A percentile compares a stretch with the other conserved stretches of the same genome.
Conservation (phyloP, 2,113 vertebrate genomes). For the sheep (Ovis aries) region DNA sequence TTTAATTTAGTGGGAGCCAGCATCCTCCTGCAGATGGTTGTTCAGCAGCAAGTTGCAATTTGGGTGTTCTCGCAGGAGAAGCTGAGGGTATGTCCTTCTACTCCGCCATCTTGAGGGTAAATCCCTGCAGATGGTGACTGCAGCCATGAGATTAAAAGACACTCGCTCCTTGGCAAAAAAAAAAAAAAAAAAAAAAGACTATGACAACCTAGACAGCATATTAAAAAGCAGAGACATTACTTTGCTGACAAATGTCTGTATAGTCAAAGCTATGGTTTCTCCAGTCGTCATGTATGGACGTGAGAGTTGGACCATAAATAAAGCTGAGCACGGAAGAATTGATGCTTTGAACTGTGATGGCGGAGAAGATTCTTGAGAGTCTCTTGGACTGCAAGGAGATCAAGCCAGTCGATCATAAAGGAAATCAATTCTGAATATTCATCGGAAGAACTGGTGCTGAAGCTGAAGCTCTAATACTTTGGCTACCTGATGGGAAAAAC, state of each 20-base stretch:
- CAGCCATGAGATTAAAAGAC: background rate
- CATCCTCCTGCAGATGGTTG: background rate
- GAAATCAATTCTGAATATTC: background rate
- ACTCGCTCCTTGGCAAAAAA: fast-evolving
- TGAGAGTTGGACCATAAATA: background rate
- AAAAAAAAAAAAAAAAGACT: background rate
- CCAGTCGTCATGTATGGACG: background rate
- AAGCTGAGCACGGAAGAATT: background rate
- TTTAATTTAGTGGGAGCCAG: fast-evolving
- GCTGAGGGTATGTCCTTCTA: fast-evolving
- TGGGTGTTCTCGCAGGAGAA: background rate
- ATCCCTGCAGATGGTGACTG: background rate
- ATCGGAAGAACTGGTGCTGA: background rate
- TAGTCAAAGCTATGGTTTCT: background rate
- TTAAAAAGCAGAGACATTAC: background rate
- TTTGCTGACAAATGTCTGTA: background rate
- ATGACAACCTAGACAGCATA: background rate
- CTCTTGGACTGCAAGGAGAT: background rate
- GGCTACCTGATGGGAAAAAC: background rate
- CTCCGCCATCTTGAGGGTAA: background rate
- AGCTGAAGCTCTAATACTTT: background rate
- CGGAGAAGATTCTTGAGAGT: background rate
- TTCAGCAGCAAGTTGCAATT: background rate
- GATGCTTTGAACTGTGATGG: background rate
- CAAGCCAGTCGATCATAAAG: background rate